Evolutionary conservation across 2,888 invertebrate genomes (phyloP).

Genomic region (Tridacna gigas): DNA sequence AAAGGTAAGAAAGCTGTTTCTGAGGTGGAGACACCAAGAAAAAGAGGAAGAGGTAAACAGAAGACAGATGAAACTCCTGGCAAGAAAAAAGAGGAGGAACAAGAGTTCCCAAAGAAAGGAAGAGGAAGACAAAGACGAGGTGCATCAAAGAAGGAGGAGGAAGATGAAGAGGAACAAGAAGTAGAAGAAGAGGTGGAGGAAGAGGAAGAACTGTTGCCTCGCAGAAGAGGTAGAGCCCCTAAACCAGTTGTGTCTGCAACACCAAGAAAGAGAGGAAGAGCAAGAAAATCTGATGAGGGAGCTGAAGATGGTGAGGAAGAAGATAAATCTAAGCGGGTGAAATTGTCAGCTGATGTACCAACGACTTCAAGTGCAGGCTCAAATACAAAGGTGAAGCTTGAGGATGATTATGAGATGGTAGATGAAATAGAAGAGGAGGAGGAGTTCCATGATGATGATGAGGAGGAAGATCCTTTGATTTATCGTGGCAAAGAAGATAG

Average conservation of each 20-base stretch:
- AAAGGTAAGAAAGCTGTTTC: conserved; percentile 39
- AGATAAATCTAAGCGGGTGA: conserved; percentile 25
- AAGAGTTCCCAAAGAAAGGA: conserved; percentile 54
- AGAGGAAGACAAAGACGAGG: conserved; percentile 42
- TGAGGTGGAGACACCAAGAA: conserved; percentile 36
- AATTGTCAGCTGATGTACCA: conserved; percentile 16
- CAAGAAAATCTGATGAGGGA: conserved; percentile 39
- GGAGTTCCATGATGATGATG: conserved; percentile 49
- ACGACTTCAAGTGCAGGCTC: conserved; percentile 22
- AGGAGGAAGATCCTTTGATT: conserved; percentile 49
- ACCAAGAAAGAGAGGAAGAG: conserved; percentile 32
- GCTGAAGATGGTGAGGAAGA: conserved; percentile 29
- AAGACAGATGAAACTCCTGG: conserved; percentile 32
- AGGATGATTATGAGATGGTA: conserved; percentile 43
- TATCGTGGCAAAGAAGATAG: conserved; percentile 47
- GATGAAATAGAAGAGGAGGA: conserved; percentile 54
- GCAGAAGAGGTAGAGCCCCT: conserved; percentile 34
- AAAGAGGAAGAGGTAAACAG: conserved; percentile 41
- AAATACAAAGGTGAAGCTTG: conserved; percentile 22
- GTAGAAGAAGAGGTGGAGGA: conserved; percentile 39
- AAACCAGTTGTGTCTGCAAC: conserved; percentile 13
- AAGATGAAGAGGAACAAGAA: conserved; percentile 29
- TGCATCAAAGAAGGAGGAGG: conserved; percentile 21
- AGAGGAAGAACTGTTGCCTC: conserved; percentile 28
- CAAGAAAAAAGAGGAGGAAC: conserved; percentile 66